These are phyloP conservation scores for Apeira syringaria DNA, from an alignment of 2,888 invertebrate species.

Conservation along the genomic window DNA sequence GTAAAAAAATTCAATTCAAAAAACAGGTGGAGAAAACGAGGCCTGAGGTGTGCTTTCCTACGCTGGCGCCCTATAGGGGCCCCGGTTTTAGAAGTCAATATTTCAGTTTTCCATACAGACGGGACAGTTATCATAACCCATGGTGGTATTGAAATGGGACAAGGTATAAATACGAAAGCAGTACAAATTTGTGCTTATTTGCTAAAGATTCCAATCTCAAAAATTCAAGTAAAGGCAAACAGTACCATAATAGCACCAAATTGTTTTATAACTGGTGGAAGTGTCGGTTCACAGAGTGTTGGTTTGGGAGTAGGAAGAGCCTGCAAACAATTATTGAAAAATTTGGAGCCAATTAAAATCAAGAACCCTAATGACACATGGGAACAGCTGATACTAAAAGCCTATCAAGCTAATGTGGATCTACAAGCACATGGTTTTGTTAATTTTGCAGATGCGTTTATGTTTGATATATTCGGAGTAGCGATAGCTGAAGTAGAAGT, in stretches of 20 bases:
- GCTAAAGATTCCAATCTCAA: slow-evolving; percentile 84
- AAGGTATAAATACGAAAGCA: slow-evolving; percentile 88
- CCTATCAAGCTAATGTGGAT: slow-evolving; percentile 50
- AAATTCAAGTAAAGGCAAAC: slow-evolving; percentile 86
- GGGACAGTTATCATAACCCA: slow-evolving; percentile 85
- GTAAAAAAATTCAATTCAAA: slow-evolving; percentile 81
- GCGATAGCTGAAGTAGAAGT: slow-evolving; percentile 86
- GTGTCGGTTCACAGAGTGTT: slow-evolving; percentile 86
- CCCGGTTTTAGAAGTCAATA: slow-evolving; percentile 64
- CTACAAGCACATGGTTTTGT: slow-evolving; percentile 48
- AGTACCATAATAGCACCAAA: slow-evolving; percentile 86
- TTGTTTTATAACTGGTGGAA: slow-evolving; percentile 85
- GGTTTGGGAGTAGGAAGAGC: slow-evolving; percentile 77
- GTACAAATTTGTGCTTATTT: slow-evolving; percentile 86
- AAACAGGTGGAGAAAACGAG: slow-evolving; percentile 89
- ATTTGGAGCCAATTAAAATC: slow-evolving; percentile 66
- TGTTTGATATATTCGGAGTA: slow-evolving; percentile 74
- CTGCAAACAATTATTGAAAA: slow-evolving; percentile 68
- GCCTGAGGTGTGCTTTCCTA: slow-evolving; percentile 84
- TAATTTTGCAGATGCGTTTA: slow-evolving; percentile 31
- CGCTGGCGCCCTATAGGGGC: slow-evolving; percentile 72
- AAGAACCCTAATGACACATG: slow-evolving; percentile 64
- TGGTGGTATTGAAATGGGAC: slow-evolving; percentile 87
- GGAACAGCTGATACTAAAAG: slow-evolving; percentile 72
- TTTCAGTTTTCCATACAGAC: slow-evolving; percentile 86